Base-by-base conservation (phyloP, 2,888 invertebrate genomes). In the Spisula subtruncata region DNA sequence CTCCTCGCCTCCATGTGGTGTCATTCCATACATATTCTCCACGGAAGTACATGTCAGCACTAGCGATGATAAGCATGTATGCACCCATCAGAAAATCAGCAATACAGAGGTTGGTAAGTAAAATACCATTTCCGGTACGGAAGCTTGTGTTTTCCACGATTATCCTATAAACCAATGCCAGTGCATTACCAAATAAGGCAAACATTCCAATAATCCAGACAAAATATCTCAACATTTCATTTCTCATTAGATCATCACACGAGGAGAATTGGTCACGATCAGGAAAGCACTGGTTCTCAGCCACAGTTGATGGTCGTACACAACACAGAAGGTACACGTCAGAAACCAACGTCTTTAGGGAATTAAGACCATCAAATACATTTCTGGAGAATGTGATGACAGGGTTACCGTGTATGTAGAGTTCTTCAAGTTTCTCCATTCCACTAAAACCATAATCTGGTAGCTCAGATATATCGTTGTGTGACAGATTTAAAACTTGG, bases 21-120 rank as follows among this genome's bases (percentile, higher is more conserved):
- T 94, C 94, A 80, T 93, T 90, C 93, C 92, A 90, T 0, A 86
- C 85, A 80, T 94, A 95, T 18, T 81, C 81, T 18, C 91, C 91
- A 56, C 91, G 88, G 85, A 95, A 94, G 29, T 41, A 20, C 0
- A 87, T 56, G 82, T 94, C 94, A 5, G 93, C 93, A 8, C 79
- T 82, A 14, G 92, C 94, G 8, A 94, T 89, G 10, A 91, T 91
- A 20, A 92, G 48, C 83, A 94, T 85, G 71, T 94, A 94, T 0
- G 94, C 41, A 0, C 94, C 94, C 94, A 94, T 94, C 12, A 93
- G 66, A 4, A 93, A 90, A 51, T 94, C 94, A 10, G 94, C 92
- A 20, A 93, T 71, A 32, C 92, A 87, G 32, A 94, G 87, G 84
- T 93, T 92, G 1, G 89, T 85, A 0, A 93, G 86, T 79, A 94